Evolutionary conservation across 2,113 vertebrate species (phyloP), one percentile per base, ranked within the genome.

Genomic region (Balaeniceps rex): DNA sequence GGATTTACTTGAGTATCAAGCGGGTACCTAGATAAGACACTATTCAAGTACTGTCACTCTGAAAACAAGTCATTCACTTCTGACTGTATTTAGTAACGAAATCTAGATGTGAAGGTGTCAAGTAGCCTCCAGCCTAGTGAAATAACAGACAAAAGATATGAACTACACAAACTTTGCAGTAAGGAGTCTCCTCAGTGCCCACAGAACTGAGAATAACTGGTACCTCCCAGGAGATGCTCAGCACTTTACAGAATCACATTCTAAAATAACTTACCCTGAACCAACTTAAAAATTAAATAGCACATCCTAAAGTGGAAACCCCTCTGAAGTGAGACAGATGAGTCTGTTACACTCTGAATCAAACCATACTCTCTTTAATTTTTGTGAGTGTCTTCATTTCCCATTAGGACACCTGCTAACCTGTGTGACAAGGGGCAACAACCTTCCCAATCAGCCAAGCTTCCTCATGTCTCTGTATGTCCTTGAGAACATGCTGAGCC

Each of bases 371-470:
- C 49, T 46, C 9, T 42, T 52, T 58, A 33, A 19, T 24, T 66
- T 36, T 23, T 63, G 24, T 66, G 40, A 42, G 42, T 17, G 23
- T 40, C 82, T 78, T 68, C 28, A 25, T 16, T 71, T 88, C 12
- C 76, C 64, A 36, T 6, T 6, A 75, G 66, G 26, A 69, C 54
- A 63, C 24, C 54, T 81, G 78, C 97, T 98, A 66, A 99, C 99
- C 99, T 71, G 98, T 94, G 63, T 96, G 94, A 94, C 88, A 98
- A 61, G 90, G 95, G 19, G 94, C 86, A 64, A 99, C 90, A 51
- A 99, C 92, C 4, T 97, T 98, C 12, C 99, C 99, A 38, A 99
- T 98, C 33, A 99, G 95, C 99, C 99, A 99, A 13, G 98, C 98
- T 60, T 99, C 98, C 75, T 99, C 98, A 2, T 97, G 85, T 57